phyloP scores from a whole-genome alignment of 2,888 invertebrate species.

The Caenorhabditis sp. region DNA sequence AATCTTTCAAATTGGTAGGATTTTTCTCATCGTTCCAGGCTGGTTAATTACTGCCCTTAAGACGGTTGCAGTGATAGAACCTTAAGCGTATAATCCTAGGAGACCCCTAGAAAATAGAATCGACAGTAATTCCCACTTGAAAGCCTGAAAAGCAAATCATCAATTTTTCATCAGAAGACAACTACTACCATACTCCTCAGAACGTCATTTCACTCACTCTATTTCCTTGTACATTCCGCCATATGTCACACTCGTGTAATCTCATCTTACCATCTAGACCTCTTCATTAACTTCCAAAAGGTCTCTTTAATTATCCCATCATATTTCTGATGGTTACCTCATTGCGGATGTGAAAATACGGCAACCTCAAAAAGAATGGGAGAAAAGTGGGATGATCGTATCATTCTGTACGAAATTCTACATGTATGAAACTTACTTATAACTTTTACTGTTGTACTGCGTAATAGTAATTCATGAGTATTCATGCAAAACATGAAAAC shows the following conservation, averaged over 20 bases:
- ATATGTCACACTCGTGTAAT: constrained; percentile 50
- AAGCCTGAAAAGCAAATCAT: neutral
- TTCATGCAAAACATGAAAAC: constrained; percentile 36
- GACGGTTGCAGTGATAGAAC: no score
- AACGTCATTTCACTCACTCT: neutral
- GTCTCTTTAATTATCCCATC: constrained; percentile 54
- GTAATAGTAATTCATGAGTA: constrained; percentile 14
- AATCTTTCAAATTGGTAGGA: constrained; percentile 41
- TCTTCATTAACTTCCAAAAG: neutral
- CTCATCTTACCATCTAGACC: constrained; percentile 36
- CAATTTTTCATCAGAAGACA: neutral
- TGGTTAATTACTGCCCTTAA: constrained; percentile 7
- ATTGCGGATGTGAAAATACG: neutral
- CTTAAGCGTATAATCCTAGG: no score
- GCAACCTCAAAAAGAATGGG: neutral
- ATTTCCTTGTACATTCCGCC: constrained; percentile 46
- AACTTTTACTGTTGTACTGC: neutral
- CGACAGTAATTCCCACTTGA: no score
- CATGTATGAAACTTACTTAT: no score
- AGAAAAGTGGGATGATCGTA: neutral
- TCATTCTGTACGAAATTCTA: neutral
- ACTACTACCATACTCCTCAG: neutral
- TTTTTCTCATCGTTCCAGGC: neutral
- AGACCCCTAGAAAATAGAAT: no score
- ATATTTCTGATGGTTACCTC: constrained; percentile 20